Percentiles rank a stretch among this genome's conserved stretches.
These are phyloP conservation scores for Diplosoma virens DNA, from an alignment of 23 tunicate genomes.

Conservation along the genomic window DNA sequence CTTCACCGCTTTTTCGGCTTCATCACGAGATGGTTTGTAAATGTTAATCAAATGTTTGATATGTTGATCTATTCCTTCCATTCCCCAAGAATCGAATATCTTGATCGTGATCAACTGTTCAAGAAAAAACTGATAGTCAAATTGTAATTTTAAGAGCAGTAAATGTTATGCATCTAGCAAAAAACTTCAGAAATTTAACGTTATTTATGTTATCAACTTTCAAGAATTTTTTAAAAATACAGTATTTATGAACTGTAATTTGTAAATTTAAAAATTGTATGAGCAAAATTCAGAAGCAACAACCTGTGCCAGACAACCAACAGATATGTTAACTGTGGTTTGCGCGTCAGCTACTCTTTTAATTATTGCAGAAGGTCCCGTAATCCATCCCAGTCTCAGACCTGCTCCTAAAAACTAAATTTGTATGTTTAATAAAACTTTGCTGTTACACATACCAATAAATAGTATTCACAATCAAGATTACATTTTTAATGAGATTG, in stretches of 20 bases:
- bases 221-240: neutral
- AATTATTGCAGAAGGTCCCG: conserved; percentile 33
- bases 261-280: too few relatives aligned
- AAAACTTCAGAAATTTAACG: neutral
- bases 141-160: neutral
- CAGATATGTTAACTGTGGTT: neutral
- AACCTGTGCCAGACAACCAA: conserved; percentile 23
- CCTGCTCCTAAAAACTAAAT: conserved; percentile 45
- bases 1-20: neutral
- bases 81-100: conserved; percentile 27
- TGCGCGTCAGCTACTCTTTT: conserved; percentile 1
- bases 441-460: too few relatives aligned
- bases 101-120: conserved; percentile 19
- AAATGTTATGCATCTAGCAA: neutral
- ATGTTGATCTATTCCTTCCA: conserved; percentile 27
- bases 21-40: conserved; percentile 14
- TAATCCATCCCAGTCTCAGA: conserved; percentile 39
- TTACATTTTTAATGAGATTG: too few relatives aligned
- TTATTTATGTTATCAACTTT: neutral
- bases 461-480: too few relatives aligned
- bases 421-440: too few relatives aligned
- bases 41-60: conserved; percentile 12
- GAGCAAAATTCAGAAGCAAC: neutral
- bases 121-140: neutral
- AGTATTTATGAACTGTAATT: too few relatives aligned